phyloP scores from a whole-genome alignment of 2,113 vertebrate genomes.

The Glareola pratincola region DNA sequence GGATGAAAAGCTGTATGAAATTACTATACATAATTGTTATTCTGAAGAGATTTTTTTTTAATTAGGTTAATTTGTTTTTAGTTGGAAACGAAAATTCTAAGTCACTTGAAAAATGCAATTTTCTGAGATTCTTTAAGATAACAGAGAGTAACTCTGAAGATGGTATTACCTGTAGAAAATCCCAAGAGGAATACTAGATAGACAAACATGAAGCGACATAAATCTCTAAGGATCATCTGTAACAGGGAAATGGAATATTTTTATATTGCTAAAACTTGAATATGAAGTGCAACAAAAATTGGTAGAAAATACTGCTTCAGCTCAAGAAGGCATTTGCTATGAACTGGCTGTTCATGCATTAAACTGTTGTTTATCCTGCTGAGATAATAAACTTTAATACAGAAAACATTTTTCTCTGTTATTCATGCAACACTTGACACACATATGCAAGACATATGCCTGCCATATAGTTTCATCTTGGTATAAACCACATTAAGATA shows the following conservation, averaged over 20 bases:
- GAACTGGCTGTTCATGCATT: background rate
- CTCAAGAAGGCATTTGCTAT: background rate
- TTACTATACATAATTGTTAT: background rate
- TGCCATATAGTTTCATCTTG: background rate
- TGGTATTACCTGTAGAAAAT: slow-evolving; percentile 90
- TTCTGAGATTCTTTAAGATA: background rate
- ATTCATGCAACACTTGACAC: background rate
- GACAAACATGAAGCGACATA: slow-evolving; percentile 92
- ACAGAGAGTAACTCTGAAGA: background rate
- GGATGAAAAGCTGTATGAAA: background rate
- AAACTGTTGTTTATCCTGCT: background rate
- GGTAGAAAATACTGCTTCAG: background rate
- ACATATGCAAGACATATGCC: background rate
- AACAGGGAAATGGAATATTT: background rate
- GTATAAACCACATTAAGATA: background rate
- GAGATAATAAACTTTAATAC: background rate
- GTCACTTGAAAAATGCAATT: background rate
- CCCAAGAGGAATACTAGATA: slow-evolving; percentile 92
- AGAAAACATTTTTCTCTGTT: background rate
- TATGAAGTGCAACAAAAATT: background rate
- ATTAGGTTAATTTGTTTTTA: background rate
- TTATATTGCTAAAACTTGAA: background rate
- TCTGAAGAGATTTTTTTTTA: background rate
- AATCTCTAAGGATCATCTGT: slow-evolving; percentile 94
- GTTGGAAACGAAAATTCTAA: background rate